Conservation (phyloP, 2,888 invertebrate species). For the Chrysina gloriosa region DNA sequence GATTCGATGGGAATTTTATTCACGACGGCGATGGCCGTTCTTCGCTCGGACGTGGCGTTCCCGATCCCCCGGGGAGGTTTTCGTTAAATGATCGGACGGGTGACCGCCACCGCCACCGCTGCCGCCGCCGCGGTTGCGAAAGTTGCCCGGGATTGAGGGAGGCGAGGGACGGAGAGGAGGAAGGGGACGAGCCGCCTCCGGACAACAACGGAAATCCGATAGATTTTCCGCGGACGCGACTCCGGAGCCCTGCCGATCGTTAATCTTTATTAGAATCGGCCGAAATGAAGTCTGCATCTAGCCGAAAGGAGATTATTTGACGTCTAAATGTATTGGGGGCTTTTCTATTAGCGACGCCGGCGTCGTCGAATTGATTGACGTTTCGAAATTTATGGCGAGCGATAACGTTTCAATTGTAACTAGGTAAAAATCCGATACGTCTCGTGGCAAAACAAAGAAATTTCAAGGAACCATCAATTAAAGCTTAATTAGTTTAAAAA, state of each 20-base stretch:
- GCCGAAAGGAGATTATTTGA: slow-evolving; percentile 34
- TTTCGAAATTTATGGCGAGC: too few relatives aligned
- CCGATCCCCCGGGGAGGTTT: not conserved
- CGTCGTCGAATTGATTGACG: not conserved
- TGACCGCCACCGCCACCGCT: not conserved
- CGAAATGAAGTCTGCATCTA: slow-evolving; percentile 28
- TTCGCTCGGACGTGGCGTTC: not conserved
- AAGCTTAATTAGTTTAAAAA: too few relatives aligned
- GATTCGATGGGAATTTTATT: slow-evolving; percentile 23
- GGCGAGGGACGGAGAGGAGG: not conserved
- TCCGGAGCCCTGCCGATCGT: slow-evolving; percentile 41
- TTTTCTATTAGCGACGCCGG: not conserved
- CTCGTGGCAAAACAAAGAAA: too few relatives aligned
- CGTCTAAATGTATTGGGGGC: slow-evolving; percentile 26
- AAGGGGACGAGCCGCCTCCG: not conserved
- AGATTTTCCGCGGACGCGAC: slow-evolving; percentile 26
- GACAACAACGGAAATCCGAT: not conserved
- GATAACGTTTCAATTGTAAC: too few relatives aligned
- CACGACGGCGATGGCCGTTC: slow-evolving; percentile 13
- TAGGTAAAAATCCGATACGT: too few relatives aligned
- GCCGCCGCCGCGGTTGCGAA: not conserved
- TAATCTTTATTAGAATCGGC: slow-evolving; percentile 48
- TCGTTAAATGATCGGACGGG: not conserved
- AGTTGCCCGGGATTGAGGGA: not conserved
- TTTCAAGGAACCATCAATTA: too few relatives aligned